Base-by-base conservation (phyloP, 2,113 vertebrate species). In the Leptobrachium leishanense region DNA sequence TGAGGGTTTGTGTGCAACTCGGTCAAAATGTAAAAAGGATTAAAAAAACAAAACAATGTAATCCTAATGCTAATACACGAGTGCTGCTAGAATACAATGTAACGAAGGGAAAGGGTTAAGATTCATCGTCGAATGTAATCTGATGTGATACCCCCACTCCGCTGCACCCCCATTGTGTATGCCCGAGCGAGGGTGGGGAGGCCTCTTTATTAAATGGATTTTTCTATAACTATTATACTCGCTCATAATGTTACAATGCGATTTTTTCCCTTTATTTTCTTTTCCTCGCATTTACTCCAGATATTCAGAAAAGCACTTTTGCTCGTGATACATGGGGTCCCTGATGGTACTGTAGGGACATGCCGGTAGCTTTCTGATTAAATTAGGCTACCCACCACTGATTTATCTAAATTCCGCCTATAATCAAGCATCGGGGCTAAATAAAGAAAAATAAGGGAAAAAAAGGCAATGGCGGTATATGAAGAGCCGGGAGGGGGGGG, bases 381-480 rank as follows among this genome's bases (percentile, higher is more conserved):
- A 72, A 79, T 79, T 79, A 79, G 69, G 77, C 66, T 55, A 79
- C 62, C 77, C 59, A 54, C 77, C 46, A 43, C 69, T 72, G 77
- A 79, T 79, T 72, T 79, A 63, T 57, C 39, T 78, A 71, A 64
- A 78, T 44, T 53, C 31, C 42, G 68, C 68, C 69, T 65, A 13
- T 4, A 65, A n/a, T 62, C 41, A 2, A 13, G 2, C 64, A 72
- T 31, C 44, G 62, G 41, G 46, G 68, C 64, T n/a, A 66, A 43
- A 42, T 10, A 68, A 64, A 40, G 74, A 15, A 54, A 68, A 64
- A 40, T 63, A 15, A 54, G 43, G 31, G 3, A 5, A 68, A 43
- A 43, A 41, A 12, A 2, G 62, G 39, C n/a, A 72, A 50, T 70
- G 62, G 46, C 59, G 12, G 42, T 20, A 15, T 63, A 43, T 43